Evolutionary conservation across 2,888 invertebrate genomes (phyloP).

Genomic region (Agriopis leucophaearia): DNA sequence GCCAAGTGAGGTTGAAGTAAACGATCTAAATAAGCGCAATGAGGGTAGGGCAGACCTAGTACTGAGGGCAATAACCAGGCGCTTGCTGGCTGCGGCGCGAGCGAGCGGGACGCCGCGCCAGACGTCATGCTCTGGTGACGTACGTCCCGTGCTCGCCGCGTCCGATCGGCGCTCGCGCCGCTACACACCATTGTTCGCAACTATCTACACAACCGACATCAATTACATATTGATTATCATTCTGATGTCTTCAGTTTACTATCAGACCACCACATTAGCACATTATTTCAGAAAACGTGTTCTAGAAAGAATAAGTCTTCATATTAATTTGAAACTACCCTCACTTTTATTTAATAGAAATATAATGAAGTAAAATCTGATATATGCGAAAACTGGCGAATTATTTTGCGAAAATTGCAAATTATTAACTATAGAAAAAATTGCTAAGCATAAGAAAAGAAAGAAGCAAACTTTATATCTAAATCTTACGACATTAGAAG

Average conservation of each 20-base stretch:
- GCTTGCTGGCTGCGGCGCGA: conserved; percentile 44
- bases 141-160: conserved; percentile 67
- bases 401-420: background rate
- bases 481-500: conserved; percentile 78
- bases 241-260: conserved; percentile 2
- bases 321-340: conserved; percentile 40
- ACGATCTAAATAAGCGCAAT: conserved; percentile 58
- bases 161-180: conserved; percentile 7
- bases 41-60: conserved; percentile 61
- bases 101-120: conserved; percentile 59
- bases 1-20: conserved; percentile 41
- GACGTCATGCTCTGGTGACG: conserved; percentile 79
- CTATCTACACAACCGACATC: conserved; percentile 32
- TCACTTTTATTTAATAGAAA: conserved; percentile 14
- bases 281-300: conserved; percentile 1
- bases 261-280: background rate
- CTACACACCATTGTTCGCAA: conserved; percentile 13
- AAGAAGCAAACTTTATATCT: conserved; percentile 61
- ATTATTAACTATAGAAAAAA: background rate
- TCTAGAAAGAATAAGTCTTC: conserved; percentile 1
- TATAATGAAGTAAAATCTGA: background rate
- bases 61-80: conserved; percentile 68
- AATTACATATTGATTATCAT: conserved; percentile 48
- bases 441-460: conserved; percentile 36
- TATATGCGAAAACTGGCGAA: background rate